Evolutionary conservation across 2,888 invertebrate genomes (phyloP).

Genomic region (Xestia rhomboidea): DNA sequence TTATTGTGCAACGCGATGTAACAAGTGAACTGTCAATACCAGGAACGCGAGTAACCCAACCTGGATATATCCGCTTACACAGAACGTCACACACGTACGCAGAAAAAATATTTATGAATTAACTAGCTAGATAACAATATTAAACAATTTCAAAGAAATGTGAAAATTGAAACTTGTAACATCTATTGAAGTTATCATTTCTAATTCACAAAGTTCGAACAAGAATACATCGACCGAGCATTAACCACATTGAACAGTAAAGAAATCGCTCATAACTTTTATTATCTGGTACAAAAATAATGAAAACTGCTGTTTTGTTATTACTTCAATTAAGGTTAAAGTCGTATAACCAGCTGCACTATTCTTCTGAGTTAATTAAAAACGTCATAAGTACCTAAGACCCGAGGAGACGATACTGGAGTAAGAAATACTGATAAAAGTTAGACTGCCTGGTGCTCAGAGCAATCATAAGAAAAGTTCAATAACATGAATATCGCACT

Average conservation of each 20-base stretch:
- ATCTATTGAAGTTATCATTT: neutral
- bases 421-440: conserved; percentile 1
- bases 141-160: conserved; percentile 8
- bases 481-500: conserved; percentile 33
- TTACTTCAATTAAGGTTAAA: conserved; percentile 71
- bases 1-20: conserved; percentile 72
- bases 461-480: conserved; percentile 26
- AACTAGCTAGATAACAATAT: conserved; percentile 2
- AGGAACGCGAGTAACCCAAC: conserved; percentile 73
- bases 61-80: conserved; percentile 73
- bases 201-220: neutral
- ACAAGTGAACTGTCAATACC: conserved; percentile 70
- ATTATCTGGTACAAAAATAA: conserved; percentile 34
- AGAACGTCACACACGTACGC: conserved; percentile 44
- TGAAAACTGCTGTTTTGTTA: conserved; percentile 27
- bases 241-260: conserved; percentile 7
- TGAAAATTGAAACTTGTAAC: neutral
- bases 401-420: neutral
- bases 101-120: conserved; percentile 17
- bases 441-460: neutral
- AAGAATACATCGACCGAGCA: neutral
- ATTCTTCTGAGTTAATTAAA: conserved; percentile 36
- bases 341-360: conserved; percentile 59
- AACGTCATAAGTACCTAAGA: neutral
- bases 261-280: conserved; percentile 26